These are phyloP conservation scores for Euproctis similis DNA, from an alignment of 2,888 invertebrate genomes.

Conservation along the genomic window DNA sequence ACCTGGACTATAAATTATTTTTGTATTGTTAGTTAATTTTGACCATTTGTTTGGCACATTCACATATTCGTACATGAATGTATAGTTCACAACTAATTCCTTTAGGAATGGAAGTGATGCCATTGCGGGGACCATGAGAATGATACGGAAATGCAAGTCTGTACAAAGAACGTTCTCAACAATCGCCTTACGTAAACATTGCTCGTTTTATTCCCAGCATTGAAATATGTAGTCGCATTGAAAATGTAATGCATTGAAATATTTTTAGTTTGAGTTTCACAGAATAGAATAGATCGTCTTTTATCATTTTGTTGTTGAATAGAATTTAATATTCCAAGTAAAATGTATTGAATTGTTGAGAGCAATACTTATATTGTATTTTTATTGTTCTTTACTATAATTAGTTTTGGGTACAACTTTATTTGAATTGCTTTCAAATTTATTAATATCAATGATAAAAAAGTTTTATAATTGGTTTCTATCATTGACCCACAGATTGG, in stretches of 20 bases:
- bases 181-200: constrained; percentile 35
- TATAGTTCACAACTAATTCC: constrained; percentile 31
- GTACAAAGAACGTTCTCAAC: constrained; percentile 26
- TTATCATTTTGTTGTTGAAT: constrained; percentile 1
- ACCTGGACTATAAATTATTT: too few relatives aligned
- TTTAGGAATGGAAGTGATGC: constrained; percentile 24
- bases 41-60: too few relatives aligned
- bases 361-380: too few relatives aligned
- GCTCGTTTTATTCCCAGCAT: constrained; percentile 20
- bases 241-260: constrained; percentile 21
- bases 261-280: constrained; percentile 13
- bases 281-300: constrained; percentile 3
- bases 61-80: too few relatives aligned
- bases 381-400: too few relatives aligned
- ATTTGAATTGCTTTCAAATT: too few relatives aligned
- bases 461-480: too few relatives aligned
- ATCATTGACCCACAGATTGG: too few relatives aligned
- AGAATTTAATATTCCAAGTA: neutral
- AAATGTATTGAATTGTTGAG: too few relatives aligned
- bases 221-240: constrained; percentile 11
- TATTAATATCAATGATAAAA: too few relatives aligned
- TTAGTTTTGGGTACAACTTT: too few relatives aligned
- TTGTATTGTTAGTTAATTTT: too few relatives aligned
- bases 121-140: constrained; percentile 11
- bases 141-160: constrained; percentile 4